Evolutionary conservation across 2,888 invertebrate genomes (phyloP).

Genomic region (Halictus ligatus): DNA sequence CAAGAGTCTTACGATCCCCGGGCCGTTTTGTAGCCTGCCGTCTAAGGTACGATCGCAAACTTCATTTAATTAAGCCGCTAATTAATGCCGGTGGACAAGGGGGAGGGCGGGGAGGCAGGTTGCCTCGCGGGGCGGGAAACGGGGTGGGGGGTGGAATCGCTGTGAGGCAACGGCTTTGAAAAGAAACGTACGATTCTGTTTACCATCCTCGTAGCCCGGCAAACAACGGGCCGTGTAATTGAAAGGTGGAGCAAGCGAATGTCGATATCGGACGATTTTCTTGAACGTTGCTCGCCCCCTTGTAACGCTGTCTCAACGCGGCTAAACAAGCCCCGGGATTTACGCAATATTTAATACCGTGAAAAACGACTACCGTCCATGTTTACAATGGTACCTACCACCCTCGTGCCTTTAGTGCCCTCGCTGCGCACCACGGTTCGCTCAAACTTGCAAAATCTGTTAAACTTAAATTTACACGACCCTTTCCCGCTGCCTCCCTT

Average conservation of each 20-base stretch:
- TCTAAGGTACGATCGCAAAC: constrained; percentile 25
- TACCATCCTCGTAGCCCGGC: constrained; percentile 45
- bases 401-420: not conserved
- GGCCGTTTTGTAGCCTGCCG: constrained; percentile 13
- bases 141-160: not conserved
- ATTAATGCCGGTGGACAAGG: constrained; percentile 38
- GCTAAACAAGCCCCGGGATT: constrained; percentile 51
- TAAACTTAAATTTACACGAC: not conserved
- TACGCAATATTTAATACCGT: constrained; percentile 54
- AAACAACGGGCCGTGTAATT: constrained; percentile 56
- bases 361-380: constrained; percentile 32
- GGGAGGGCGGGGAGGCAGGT: too few relatives aligned
- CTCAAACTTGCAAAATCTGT: not conserved
- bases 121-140: not conserved
- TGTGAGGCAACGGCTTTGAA: constrained; percentile 31
- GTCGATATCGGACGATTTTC: constrained; percentile 59
- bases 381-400: constrained; percentile 12
- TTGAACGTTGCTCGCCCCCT: constrained; percentile 26
- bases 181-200: constrained; percentile 55
- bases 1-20: constrained; percentile 14
- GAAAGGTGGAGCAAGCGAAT: constrained; percentile 50
- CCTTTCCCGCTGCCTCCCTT: not conserved
- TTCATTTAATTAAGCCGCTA: constrained; percentile 58
- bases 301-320: constrained; percentile 39
- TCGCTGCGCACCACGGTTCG: not conserved